Conservation (phyloP, 2,888 invertebrate genomes). For the Rhingia rostrata region DNA sequence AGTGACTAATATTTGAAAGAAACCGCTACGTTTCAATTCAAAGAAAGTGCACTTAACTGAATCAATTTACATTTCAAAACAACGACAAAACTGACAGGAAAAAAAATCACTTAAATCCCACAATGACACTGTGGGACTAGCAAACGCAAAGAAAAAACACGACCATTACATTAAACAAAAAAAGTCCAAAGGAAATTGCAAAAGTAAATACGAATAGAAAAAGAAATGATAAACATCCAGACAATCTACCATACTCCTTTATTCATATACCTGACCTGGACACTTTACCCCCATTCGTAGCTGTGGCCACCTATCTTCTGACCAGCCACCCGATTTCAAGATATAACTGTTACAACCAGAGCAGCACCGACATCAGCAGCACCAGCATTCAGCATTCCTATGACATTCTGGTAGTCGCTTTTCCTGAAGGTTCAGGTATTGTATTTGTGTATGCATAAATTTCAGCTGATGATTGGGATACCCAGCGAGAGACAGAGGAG, state of each 20-base stretch:
- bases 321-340: slow-evolving; percentile 45
- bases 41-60: slow-evolving; percentile 3
- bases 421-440: slow-evolving; percentile 41
- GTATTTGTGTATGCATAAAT: slow-evolving; percentile 66
- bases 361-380: slow-evolving; percentile 17
- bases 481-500: not conserved
- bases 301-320: slow-evolving; percentile 20
- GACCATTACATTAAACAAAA: slow-evolving; percentile 42
- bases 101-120: slow-evolving; percentile 2
- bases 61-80: slow-evolving; percentile 7
- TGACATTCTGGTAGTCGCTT: slow-evolving; percentile 32
- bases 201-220: slow-evolving; percentile 32
- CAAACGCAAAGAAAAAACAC: slow-evolving; percentile 16
- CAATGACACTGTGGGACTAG: slow-evolving; percentile 12
- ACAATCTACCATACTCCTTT: slow-evolving; percentile 38
- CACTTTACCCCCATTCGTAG: slow-evolving; percentile 33
- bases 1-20: not conserved
- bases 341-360: slow-evolving; percentile 56
- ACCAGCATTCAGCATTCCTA: slow-evolving; percentile 24
- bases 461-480: slow-evolving; percentile 64
- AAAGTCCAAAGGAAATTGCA: slow-evolving; percentile 47
- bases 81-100: not conserved
- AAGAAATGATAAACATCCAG: slow-evolving; percentile 19
- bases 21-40: not conserved
- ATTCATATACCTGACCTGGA: slow-evolving; percentile 61